phyloP scores from a whole-genome alignment of 2,888 invertebrate genomes.

The Polydrusus tereticollis region DNA sequence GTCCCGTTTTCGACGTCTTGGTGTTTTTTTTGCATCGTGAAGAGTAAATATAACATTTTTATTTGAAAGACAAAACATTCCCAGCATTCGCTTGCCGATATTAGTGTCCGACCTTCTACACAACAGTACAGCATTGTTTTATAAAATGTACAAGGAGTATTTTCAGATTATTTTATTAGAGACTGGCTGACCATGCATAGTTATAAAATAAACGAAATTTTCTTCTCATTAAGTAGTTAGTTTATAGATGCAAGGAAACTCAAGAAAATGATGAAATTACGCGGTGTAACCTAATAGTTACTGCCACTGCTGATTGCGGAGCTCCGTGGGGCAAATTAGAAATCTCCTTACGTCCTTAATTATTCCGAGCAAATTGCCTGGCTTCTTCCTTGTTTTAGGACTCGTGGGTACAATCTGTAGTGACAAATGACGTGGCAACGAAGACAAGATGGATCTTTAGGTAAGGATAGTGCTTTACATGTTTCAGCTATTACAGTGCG shows the following conservation, averaged over 20 bases:
- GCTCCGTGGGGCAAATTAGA: slow-evolving; percentile 9
- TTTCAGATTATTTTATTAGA: no score
- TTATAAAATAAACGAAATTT: no score
- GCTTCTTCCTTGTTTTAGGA: background rate
- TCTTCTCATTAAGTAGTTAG: background rate
- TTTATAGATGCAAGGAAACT: background rate
- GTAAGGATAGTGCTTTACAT: background rate
- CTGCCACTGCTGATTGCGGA: background rate
- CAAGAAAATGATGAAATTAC: slow-evolving; percentile 6
- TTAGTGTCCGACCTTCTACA: no score
- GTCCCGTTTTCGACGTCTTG: no score
- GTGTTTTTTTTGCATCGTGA: no score
- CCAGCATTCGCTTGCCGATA: no score
- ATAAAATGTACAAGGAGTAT: no score
- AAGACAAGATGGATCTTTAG: background rate
- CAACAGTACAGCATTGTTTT: no score
- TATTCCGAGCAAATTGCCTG: slow-evolving; percentile 8
- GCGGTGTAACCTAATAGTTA: background rate
- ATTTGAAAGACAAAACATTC: no score
- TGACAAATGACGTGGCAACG: background rate
- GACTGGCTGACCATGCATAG: no score
- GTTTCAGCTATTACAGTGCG: no score
- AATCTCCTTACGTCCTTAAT: slow-evolving; percentile 13
- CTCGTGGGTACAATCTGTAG: background rate
- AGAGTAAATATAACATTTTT: no score